These are phyloP conservation scores for Phoxinus dragarum DNA, from an alignment of 2,797 vertebrate genomes.

Conservation along the genomic window DNA sequence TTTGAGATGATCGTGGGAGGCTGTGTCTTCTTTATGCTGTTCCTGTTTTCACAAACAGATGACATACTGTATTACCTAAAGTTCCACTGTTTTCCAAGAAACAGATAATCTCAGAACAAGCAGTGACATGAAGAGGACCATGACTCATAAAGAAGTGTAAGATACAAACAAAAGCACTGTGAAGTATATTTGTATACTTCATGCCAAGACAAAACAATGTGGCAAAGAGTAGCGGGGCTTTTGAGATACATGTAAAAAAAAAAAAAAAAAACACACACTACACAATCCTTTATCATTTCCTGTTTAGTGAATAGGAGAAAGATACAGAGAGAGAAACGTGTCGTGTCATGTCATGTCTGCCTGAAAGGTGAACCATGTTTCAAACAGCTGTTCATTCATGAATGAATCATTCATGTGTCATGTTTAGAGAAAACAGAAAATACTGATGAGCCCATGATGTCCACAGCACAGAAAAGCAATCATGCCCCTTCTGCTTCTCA, in stretches of 20 bases:
- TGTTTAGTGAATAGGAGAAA: constrained; percentile 1
- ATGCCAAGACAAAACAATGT: constrained; percentile 2
- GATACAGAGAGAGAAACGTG: not conserved
- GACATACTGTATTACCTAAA: constrained; percentile 20
- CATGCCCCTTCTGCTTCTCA: not conserved
- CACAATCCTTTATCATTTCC: not conserved
- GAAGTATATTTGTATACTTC: not conserved
- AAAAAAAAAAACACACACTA: not conserved
- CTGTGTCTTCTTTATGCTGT: constrained; percentile 83
- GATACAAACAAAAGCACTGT: not conserved
- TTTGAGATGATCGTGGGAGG: constrained; percentile 81
- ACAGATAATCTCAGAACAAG: constrained; percentile 25
- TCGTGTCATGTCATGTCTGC: constrained; percentile 19
- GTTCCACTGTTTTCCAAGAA: constrained; percentile 2
- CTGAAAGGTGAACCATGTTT: constrained; percentile 32
- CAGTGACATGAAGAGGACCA: constrained; percentile 1
- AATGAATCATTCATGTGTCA: constrained; percentile 28
- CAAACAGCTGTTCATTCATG: constrained; percentile 21
- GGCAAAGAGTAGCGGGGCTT: not conserved
- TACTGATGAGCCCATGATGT: constrained; percentile 29
- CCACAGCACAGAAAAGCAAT: constrained; percentile 26
- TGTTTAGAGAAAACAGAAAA: constrained; percentile 32
- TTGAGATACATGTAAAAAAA: not conserved
- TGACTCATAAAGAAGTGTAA: not conserved
- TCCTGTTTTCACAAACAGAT: constrained; percentile 69